A percentile compares a stretch with the other conserved stretches of the same genome.
Conservation (phyloP, 2,113 vertebrate genomes). For the Notothenia rossii region DNA sequence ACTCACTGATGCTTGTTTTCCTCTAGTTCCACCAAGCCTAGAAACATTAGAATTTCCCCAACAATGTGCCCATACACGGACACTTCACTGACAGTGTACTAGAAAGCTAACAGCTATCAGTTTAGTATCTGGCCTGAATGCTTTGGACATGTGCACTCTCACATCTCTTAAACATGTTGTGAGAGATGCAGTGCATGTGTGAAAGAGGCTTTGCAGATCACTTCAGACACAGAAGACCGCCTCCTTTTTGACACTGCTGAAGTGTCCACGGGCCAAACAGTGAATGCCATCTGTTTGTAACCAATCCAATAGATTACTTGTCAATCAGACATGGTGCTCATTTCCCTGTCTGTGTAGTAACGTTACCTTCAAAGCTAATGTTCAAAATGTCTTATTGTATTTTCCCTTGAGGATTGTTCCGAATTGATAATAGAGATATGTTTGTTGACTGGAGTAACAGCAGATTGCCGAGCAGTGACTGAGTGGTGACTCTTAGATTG, state of each 20-base stretch:
- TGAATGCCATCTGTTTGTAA: slow-evolving; percentile 3
- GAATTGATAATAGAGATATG: background rate
- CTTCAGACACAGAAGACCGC: background rate
- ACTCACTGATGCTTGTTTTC: no score
- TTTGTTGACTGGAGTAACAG: no score
- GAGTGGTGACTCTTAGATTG: slow-evolving; percentile 14
- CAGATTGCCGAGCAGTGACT: background rate
- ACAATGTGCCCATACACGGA: no score
- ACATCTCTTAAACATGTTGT: no score
- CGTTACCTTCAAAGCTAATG: background rate
- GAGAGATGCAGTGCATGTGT: no score
- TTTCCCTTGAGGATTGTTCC: background rate
- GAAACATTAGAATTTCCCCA: no score
- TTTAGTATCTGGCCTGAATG: no score
- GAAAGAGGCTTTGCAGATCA: no score
- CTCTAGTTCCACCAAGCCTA: no score
- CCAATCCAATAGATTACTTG: background rate
- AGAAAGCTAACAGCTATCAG: no score
- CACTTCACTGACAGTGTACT: no score
- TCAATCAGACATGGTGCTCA: background rate
- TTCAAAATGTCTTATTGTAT: background rate
- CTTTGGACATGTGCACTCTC: no score
- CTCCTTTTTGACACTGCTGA: background rate
- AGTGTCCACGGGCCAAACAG: slow-evolving; percentile 1
- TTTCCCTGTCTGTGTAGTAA: background rate